Percentiles rank a stretch among this genome's conserved stretches.
Evolutionary conservation across 2,797 vertebrate species (phyloP).

Genomic region (Falco novaeseelandiae): DNA sequence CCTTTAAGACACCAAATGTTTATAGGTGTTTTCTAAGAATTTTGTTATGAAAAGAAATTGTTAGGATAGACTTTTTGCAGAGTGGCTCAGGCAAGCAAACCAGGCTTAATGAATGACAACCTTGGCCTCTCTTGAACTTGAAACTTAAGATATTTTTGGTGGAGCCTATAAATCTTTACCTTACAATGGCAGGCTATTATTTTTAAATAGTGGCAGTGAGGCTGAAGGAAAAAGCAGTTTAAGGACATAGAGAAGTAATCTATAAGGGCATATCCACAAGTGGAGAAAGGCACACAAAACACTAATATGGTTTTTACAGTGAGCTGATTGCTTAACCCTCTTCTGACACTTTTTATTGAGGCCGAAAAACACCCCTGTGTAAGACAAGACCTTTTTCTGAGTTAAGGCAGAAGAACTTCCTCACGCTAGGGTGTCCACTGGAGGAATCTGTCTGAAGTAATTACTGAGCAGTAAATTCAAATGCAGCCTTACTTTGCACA

Average conservation of each 20-base stretch:
- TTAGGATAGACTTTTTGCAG: background rate
- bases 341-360: background rate
- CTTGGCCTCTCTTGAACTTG: background rate
- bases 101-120: background rate
- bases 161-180: slow-evolving; percentile 12
- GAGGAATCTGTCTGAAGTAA: background rate
- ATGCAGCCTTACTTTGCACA: background rate
- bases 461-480: background rate
- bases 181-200: background rate
- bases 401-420: background rate
- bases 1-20: background rate
- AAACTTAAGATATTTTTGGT: slow-evolving; percentile 11
- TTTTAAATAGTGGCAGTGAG: background rate
- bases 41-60: background rate
- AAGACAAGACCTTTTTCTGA: background rate
- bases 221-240: background rate
- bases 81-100: background rate
- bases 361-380: background rate
- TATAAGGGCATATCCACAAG: background rate
- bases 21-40: slow-evolving; percentile 18
- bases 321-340: background rate
- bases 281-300: background rate
- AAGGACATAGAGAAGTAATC: background rate
- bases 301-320: background rate
- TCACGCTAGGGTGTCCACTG: background rate